These are phyloP conservation scores for Crotalus horridus DNA, from an alignment of 2,113 vertebrate species.

Conservation along the genomic window DNA sequence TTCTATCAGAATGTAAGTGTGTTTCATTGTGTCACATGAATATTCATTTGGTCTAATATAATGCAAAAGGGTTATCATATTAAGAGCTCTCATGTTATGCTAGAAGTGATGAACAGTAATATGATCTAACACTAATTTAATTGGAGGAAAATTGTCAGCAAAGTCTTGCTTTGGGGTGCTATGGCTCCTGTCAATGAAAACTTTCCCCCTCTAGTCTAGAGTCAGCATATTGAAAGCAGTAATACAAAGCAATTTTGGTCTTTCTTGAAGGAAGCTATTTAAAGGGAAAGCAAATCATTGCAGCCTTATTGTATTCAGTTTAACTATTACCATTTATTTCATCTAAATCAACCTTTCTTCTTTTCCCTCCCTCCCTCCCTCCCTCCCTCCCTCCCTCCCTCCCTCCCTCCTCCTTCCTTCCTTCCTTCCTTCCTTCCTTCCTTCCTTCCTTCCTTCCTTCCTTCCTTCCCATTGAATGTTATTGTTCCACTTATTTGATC, in stretches of 20 bases:
- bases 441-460: too few relatives aligned
- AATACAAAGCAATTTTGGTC: background rate
- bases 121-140: slow-evolving; percentile 52
- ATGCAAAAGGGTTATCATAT: slow-evolving; percentile 46
- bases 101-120: slow-evolving; percentile 43
- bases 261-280: background rate
- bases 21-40: slow-evolving; percentile 36
- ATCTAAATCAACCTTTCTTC: background rate
- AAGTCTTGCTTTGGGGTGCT: slow-evolving; percentile 40
- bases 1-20: slow-evolving; percentile 38
- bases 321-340: background rate
- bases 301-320: background rate
- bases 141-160: slow-evolving; percentile 46
- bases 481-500: background rate
- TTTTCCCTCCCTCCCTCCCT: too few relatives aligned
- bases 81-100: slow-evolving; percentile 33
- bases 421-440: too few relatives aligned
- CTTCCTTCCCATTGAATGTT: background rate
- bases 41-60: slow-evolving; percentile 54
- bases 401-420: too few relatives aligned
- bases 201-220: slow-evolving; percentile 18
- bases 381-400: too few relatives aligned
- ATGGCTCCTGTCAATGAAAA: slow-evolving; percentile 25
- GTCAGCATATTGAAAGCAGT: background rate
- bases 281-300: background rate